A percentile compares a stretch with the other conserved stretches of the same genome.
Conservation (phyloP, 2,888 invertebrate species). For the Thecophora atra region DNA sequence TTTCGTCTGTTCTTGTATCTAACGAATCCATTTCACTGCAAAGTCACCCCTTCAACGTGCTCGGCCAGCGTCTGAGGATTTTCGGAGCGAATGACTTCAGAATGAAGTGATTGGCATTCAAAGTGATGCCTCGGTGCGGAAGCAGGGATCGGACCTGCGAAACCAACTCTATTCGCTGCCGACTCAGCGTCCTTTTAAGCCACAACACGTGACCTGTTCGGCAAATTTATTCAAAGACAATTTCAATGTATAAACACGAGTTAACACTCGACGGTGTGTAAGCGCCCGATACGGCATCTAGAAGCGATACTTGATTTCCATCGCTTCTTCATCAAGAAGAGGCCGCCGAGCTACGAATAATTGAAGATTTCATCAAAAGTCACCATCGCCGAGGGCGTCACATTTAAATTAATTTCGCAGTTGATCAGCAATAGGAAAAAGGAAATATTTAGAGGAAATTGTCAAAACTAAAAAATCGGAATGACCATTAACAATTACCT, state of each 20-base stretch:
- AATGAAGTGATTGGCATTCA: not conserved
- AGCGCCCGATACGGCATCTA: constrained; percentile 11
- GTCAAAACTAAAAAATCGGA: too few relatives aligned
- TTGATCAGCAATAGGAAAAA: too few relatives aligned
- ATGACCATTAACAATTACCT: too few relatives aligned
- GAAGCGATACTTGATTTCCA: constrained; percentile 3
- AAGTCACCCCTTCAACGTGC: not conserved
- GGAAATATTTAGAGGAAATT: too few relatives aligned
- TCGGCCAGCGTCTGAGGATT: constrained; percentile 41
- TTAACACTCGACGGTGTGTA: constrained; percentile 17
- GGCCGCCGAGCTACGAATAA: too few relatives aligned
- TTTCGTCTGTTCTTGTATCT: not conserved
- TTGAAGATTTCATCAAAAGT: too few relatives aligned
- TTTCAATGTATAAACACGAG: constrained; percentile 29
- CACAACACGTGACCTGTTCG: constrained; percentile 58
- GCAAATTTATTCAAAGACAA: constrained; percentile 31
- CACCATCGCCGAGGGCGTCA: too few relatives aligned
- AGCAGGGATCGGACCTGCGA: not conserved
- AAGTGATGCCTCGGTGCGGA: not conserved
- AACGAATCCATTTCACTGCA: constrained; percentile 4
- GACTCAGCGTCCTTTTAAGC: constrained; percentile 50
- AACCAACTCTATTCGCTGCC: constrained; percentile 38
- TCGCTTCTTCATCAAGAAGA: not conserved
- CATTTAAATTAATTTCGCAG: too few relatives aligned
- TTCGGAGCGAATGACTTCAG: constrained; percentile 19